A percentile compares a stretch with the other conserved stretches of the same genome.
These are phyloP conservation scores for Psilanteris sp. DNA, from an alignment of 1,140 invertebrate genomes.

Conservation along the genomic window DNA sequence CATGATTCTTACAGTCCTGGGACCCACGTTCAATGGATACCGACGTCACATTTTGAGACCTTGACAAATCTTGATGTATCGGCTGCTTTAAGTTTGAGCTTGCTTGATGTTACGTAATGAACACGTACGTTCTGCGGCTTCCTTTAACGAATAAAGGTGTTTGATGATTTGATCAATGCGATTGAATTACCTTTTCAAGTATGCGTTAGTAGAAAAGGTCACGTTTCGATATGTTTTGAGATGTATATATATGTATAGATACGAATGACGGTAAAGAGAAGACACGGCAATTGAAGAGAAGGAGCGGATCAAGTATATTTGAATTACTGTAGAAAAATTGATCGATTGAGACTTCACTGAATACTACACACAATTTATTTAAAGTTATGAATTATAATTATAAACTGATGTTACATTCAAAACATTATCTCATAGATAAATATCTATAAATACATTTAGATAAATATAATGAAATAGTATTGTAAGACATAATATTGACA, in stretches of 20 bases:
- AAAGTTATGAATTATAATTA: too few relatives aligned
- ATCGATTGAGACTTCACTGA: constrained; percentile 29
- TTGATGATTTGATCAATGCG: constrained; percentile 46
- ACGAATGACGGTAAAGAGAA: too few relatives aligned
- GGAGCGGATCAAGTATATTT: constrained; percentile 22
- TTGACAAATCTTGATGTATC: constrained; percentile 41
- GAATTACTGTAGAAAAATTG: constrained; percentile 27
- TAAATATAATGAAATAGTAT: too few relatives aligned
- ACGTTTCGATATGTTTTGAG: constrained; percentile 30
- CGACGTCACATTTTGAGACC: background rate
- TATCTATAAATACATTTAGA: too few relatives aligned
- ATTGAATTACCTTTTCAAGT: constrained; percentile 35
- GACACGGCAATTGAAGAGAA: too few relatives aligned
- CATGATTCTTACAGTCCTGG: constrained; percentile 30
- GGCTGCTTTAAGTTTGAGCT: constrained; percentile 20
- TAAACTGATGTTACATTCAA: too few relatives aligned
- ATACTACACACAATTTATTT: too few relatives aligned
- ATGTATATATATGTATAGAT: constrained; percentile 26
- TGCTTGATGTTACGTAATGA: constrained; percentile 20
- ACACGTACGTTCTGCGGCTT: constrained; percentile 15
- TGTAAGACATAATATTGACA: too few relatives aligned
- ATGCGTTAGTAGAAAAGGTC: background rate
- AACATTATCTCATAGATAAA: too few relatives aligned
- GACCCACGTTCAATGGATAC: constrained; percentile 12
- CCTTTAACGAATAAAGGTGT: constrained; percentile 9